These are phyloP conservation scores for Onychomys leucogaster DNA, from an alignment of 2,797 vertebrate species.

Conservation along the genomic window DNA sequence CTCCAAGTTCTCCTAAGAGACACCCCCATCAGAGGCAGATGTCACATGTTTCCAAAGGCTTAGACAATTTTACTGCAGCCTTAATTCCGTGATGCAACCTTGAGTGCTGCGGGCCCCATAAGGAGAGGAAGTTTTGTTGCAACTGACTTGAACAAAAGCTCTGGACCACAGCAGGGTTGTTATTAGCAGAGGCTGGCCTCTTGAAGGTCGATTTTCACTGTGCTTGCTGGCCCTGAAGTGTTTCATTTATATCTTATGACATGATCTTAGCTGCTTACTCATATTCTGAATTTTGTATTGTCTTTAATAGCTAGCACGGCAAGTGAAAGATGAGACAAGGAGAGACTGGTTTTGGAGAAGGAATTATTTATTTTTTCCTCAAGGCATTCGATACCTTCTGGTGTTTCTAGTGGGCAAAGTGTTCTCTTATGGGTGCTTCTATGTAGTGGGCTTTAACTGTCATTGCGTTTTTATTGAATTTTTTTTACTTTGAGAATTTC, in stretches of 20 bases:
- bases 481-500: neutral
- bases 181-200: neutral
- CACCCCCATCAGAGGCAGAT: neutral
- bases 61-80: neutral
- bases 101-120: neutral
- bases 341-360: neutral
- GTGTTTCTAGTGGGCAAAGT: neutral
- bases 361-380: neutral
- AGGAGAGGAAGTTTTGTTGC: neutral
- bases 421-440: neutral
- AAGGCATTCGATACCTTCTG: neutral
- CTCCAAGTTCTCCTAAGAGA: neutral
- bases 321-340: neutral
- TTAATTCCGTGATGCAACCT: neutral
- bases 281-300: neutral
- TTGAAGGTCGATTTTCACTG: neutral
- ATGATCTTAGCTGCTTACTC: neutral
- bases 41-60: neutral
- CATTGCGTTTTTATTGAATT: neutral
- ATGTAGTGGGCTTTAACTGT: neutral
- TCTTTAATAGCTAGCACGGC: neutral
- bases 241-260: neutral
- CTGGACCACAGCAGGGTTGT: neutral
- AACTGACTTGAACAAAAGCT: neutral
- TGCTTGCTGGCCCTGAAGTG: neutral